phyloP scores from a whole-genome alignment of 2,113 vertebrate genomes.

The Apaloderma vittatum region DNA sequence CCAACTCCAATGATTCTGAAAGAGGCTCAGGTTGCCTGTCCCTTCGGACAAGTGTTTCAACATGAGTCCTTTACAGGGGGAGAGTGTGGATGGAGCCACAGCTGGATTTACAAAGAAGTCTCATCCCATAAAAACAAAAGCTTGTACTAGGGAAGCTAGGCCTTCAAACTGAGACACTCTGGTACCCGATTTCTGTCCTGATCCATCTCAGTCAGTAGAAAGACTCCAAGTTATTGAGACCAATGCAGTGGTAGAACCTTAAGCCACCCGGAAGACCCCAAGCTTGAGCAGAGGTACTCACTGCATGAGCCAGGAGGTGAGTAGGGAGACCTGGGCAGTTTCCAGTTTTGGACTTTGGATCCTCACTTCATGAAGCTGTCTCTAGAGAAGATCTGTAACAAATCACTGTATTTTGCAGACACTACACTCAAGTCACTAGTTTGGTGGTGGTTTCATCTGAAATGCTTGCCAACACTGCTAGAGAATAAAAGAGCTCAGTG shows the following conservation, averaged over 20 bases:
- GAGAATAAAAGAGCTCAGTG: background rate
- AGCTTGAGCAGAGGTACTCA: background rate
- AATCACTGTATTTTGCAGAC: background rate
- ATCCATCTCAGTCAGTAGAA: background rate
- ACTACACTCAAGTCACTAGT: background rate
- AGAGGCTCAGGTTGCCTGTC: background rate
- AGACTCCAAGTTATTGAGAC: background rate
- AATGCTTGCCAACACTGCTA: background rate
- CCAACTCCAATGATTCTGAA: background rate
- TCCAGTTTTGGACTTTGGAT: background rate
- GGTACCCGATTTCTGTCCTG: background rate
- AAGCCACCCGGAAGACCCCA: background rate
- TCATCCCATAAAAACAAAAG: background rate
- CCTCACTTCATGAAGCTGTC: accelerated
- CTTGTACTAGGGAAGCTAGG: background rate
- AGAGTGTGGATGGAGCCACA: background rate
- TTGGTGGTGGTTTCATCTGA: background rate
- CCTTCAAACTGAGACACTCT: background rate
- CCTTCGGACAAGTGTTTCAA: background rate
- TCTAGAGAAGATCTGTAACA: background rate
- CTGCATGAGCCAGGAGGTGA: background rate
- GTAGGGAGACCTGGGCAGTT: background rate
- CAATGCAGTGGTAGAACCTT: background rate
- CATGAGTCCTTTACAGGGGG: background rate
- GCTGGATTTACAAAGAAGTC: background rate